Evolutionary conservation across 2,113 vertebrate species (phyloP), one percentile per base, ranked within the genome.

Genomic region (Erythrocercus mccallii): DNA sequence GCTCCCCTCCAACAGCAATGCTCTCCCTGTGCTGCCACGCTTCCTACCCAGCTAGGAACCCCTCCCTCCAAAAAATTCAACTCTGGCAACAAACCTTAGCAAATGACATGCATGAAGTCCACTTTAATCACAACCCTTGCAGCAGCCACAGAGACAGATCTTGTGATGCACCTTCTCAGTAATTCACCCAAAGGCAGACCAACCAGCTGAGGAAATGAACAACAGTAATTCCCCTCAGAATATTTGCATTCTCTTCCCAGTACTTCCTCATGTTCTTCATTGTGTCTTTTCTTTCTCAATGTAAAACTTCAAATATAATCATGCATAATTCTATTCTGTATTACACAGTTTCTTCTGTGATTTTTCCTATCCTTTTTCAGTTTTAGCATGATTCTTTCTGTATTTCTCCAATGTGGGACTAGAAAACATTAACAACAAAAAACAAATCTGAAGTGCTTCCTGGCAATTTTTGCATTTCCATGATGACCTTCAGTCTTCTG

Each of bases 21-120:
- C 25, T 0, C 0, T 18, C 18, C 61, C 56, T 0, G 0, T 5
- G 33, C 30, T 42, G 38, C 50, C 37, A 38, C 1, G 0, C 20
- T 53, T 18, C 40, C 71, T 45, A 25, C 57, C 78, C 58, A 61
- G 40, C 54, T 2, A 12, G 37, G 21, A 62, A 4, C 38, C 18
- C 20, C 4, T 38, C 77, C 50, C 72, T 65, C 40, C 58, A 54
- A 35, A 3, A 9, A 72, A 2, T 5, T 30, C 81, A n/a, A 2
- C 42, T 14, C 51, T 30, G 35, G 25, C 58, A 57, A 9, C 37
- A 80, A 38, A 50, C 50, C 62, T 4, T 18, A 48, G 53, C 25
- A 64, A 90, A 60, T 56, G 22, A 22, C 15, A 6, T 5, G 22
- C 1, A 3, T 37, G n/a, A 79, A 82, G 61, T 30, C 37, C 45